A percentile compares a stretch with the other conserved stretches of the same genome.
Evolutionary conservation across 2,113 vertebrate species (phyloP).

Genomic region (Psittacula cyanocephala): DNA sequence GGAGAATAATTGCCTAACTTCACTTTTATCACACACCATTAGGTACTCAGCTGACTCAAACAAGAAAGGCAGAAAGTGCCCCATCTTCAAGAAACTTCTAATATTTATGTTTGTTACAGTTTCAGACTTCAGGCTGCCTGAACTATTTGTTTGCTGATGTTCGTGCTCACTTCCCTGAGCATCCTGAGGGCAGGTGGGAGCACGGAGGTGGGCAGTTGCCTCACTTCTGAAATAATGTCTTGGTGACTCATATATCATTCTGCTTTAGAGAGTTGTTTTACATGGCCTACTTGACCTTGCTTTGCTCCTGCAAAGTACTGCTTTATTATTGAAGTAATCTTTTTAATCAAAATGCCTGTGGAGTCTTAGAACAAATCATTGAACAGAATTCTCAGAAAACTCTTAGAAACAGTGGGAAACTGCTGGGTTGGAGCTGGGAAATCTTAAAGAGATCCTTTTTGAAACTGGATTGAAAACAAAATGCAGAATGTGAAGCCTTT

Average conservation of each 20-base stretch:
- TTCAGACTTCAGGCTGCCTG: neutral
- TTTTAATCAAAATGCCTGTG: neutral
- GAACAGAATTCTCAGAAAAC: neutral
- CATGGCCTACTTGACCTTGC: neutral
- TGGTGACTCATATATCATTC: neutral
- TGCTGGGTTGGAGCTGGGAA: neutral
- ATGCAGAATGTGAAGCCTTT: neutral
- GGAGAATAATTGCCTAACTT: slow-evolving; percentile 36
- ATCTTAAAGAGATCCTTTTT: neutral
- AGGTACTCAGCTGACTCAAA: neutral
- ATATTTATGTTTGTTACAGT: neutral
- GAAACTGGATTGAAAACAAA: neutral
- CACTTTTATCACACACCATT: slow-evolving; percentile 38
- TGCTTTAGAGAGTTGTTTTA: neutral
- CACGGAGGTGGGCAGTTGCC: neutral
- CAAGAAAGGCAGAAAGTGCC: neutral
- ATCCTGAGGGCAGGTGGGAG: neutral
- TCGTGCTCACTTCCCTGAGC: neutral
- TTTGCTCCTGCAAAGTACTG: neutral
- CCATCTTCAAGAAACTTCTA: slow-evolving; percentile 15
- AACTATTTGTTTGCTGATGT: neutral
- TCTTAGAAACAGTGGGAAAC: neutral
- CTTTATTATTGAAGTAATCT: neutral
- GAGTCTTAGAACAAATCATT: neutral
- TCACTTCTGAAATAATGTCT: neutral